phyloP scores from a whole-genome alignment of 2,797 vertebrate genomes.

The Selene dorsalis region DNA sequence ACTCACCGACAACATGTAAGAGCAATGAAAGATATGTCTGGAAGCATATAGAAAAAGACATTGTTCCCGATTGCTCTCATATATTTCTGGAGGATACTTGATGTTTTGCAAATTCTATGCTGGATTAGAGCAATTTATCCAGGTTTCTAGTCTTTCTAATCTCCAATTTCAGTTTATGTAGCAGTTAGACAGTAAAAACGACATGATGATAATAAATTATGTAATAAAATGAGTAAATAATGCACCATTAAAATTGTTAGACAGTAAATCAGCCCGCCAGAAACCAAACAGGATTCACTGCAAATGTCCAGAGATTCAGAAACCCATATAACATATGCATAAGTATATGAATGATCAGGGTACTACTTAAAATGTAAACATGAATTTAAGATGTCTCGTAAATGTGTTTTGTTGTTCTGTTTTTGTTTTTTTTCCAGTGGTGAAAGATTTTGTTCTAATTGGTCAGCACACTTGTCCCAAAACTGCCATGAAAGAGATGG shows the following conservation, averaged over 20 bases:
- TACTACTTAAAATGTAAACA: not conserved
- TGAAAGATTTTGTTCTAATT: conserved; percentile 86
- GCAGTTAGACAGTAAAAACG: too few relatives aligned
- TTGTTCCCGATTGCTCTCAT: too few relatives aligned
- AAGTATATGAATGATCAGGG: not conserved
- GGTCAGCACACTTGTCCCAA: conserved; percentile 87
- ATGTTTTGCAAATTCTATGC: not conserved
- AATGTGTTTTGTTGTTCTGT: not conserved
- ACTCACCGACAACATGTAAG: conserved; percentile 84
- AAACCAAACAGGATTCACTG: not conserved
- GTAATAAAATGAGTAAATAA: not conserved
- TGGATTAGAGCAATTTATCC: not conserved
- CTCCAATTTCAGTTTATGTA: not conserved
- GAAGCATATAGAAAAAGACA: not conserved
- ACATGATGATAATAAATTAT: not conserved
- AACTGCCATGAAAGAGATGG: conserved; percentile 86
- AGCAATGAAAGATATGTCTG: not conserved
- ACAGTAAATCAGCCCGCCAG: not conserved
- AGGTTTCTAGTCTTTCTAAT: not conserved
- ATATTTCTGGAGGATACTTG: not conserved
- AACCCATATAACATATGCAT: not conserved
- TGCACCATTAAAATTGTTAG: not conserved
- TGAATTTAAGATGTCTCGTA: not conserved
- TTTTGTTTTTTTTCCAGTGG: conserved; percentile 68
- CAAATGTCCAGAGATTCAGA: not conserved